phyloP scores from a whole-genome alignment of 1,140 invertebrate species.

The Conopomorpha cramerella region DNA sequence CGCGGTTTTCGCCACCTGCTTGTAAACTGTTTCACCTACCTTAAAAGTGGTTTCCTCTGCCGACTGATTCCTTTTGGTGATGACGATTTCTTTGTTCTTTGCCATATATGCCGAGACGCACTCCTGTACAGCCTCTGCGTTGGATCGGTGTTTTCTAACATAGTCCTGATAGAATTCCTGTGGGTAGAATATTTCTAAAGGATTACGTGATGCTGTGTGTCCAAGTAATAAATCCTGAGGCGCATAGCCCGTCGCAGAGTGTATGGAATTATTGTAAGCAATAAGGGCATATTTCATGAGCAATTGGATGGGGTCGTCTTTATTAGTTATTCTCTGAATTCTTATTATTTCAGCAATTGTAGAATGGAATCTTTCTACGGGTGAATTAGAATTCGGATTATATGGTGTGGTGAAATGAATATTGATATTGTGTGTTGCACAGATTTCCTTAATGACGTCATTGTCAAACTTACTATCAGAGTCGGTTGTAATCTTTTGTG shows the following conservation, averaged over 20 bases:
- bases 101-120: slow-evolving; percentile 7
- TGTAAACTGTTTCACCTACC: slow-evolving; percentile 17
- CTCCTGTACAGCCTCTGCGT: slow-evolving; percentile 9
- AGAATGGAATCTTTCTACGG: too few relatives aligned
- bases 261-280: slow-evolving; percentile 12
- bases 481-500: slow-evolving; percentile 10
- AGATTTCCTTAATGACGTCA: slow-evolving; percentile 11
- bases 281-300: slow-evolving; percentile 14
- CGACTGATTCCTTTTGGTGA: slow-evolving; percentile 9
- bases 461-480: slow-evolving; percentile 16
- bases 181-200: slow-evolving; percentile 1
- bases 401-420: slow-evolving; percentile 24
- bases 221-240: slow-evolving; percentile 11
- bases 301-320: slow-evolving; percentile 6
- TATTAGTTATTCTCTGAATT: slow-evolving; percentile 16
- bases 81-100: slow-evolving; percentile 15
- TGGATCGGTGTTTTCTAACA: slow-evolving; percentile 8
- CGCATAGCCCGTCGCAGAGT: slow-evolving; percentile 11
- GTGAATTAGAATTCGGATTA: slow-evolving; percentile 26
- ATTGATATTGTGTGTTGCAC: slow-evolving; percentile 19
- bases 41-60: slow-evolving; percentile 11
- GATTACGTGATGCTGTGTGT: slow-evolving; percentile 7
- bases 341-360: slow-evolving; percentile 21
- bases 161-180: slow-evolving; percentile 6
- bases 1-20: slow-evolving; percentile 15